phyloP scores from a whole-genome alignment of 2,888 invertebrate genomes.

The Ryuthela nishihirai region DNA sequence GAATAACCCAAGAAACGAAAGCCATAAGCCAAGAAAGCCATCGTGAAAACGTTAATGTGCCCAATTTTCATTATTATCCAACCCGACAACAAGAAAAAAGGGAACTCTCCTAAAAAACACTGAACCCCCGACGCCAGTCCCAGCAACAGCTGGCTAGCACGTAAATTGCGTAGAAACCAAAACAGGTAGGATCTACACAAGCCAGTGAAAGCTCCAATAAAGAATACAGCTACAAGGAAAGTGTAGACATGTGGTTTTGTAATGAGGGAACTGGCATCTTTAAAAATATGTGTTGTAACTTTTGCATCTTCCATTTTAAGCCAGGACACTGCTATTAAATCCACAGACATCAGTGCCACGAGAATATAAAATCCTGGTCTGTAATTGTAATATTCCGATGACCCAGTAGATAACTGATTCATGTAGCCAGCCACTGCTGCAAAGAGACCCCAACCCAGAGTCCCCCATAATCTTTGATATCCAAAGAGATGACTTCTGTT shows the following conservation, averaged over 20 bases:
- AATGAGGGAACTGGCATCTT: constrained; percentile 21
- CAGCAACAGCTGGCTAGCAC: constrained; percentile 29
- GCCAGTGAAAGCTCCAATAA: constrained; percentile 39
- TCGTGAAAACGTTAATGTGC: constrained; percentile 71
- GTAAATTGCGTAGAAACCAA: constrained; percentile 35
- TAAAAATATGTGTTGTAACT: constrained; percentile 21
- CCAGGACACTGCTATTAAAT: constrained; percentile 10
- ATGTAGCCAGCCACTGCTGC: constrained; percentile 71
- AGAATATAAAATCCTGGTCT: constrained; percentile 33
- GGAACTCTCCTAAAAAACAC: constrained; percentile 42
- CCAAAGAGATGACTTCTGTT: constrained; percentile 71
- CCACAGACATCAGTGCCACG: constrained; percentile 4
- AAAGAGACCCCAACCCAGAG: constrained; percentile 78
- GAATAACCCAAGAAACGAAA: constrained; percentile 78
- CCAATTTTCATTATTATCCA: constrained; percentile 72
- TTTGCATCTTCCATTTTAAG: constrained; percentile 16
- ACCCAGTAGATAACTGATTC: constrained; percentile 58
- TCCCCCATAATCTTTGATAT: constrained; percentile 80
- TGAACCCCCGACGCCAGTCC: constrained; percentile 35
- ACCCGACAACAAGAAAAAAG: constrained; percentile 54
- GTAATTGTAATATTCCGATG: constrained; percentile 14
- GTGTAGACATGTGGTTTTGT: constrained; percentile 2
- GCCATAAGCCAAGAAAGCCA: constrained; percentile 75
- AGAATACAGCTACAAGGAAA: constrained; percentile 25
- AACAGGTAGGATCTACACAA: constrained; percentile 40